Percentiles rank a stretch among this genome's conserved stretches.
Evolutionary conservation across 1,140 invertebrate genomes (phyloP).

Genomic region (Tigriopus japonicus): DNA sequence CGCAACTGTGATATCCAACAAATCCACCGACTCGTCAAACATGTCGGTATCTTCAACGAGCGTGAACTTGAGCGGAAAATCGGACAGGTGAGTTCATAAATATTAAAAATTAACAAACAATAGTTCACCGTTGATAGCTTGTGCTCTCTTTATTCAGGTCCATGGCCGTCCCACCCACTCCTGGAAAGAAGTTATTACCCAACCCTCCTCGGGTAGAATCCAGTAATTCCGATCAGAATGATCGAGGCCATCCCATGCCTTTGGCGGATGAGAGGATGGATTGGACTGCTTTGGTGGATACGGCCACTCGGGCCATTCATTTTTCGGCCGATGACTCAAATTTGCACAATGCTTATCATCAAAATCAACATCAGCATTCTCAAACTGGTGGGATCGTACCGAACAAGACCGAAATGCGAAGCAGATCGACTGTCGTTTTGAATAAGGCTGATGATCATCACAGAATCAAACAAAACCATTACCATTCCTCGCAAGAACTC

Average conservation of each 20-base stretch:
- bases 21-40: conserved; percentile 26
- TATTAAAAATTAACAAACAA: too few relatives aligned
- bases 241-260: background rate
- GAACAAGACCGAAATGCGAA: conserved; percentile 1
- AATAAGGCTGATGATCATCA: conserved; percentile 2
- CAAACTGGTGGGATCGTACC: conserved; percentile 16
- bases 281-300: conserved; percentile 54
- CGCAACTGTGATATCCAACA: conserved; percentile 46
- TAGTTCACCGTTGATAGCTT: too few relatives aligned
- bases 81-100: too few relatives aligned
- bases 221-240: too few relatives aligned
- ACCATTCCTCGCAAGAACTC: conserved; percentile 1
- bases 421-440: background rate
- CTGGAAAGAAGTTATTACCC: too few relatives aligned
- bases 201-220: too few relatives aligned
- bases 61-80: conserved; percentile 21
- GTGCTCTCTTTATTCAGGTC: too few relatives aligned
- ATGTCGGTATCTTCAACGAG: conserved; percentile 34
- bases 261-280: conserved; percentile 34
- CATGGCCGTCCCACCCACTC: too few relatives aligned
- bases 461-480: background rate
- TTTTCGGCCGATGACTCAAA: conserved; percentile 22
- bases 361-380: conserved; percentile 11
- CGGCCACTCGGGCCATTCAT: conserved; percentile 48
- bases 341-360: background rate